Base-by-base conservation (phyloP, 2,113 vertebrate species). In the Asarcornis scutulata region DNA sequence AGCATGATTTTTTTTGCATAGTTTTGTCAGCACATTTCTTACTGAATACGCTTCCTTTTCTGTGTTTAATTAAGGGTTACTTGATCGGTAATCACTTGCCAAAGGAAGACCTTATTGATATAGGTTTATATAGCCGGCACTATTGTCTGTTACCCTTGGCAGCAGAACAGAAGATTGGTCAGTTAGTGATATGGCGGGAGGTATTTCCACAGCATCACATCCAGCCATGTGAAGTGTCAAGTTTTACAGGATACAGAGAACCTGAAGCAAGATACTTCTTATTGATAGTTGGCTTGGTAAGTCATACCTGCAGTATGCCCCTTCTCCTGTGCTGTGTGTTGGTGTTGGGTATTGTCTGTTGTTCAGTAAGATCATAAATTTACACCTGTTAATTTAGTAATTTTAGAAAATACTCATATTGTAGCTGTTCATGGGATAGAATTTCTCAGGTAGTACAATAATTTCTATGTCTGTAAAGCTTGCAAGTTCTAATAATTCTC, bases 111-210 rank as follows among this genome's bases (percentile, higher is more conserved):
- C 98, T 99, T 23, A 91, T 98, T 92, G 99, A 99, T 25, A 98
- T 99, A 77, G 98, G 98, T 64, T 95, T 98, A 48, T 99, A 99
- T 82, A 99, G 98, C 89, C 99, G 98, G 91, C 99, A 99, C 93
- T 98, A 99, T 88, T 98, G 99, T 71, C 98, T 99, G 64, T 97
- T 99, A 89, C 98, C 99, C 2, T 97, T 99, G 97, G 98, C 98
- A 32, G 98, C 98, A 3, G 98, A 98, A 85, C 98, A 98, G 94
- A 98, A 98, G 13, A 97, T 99, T 46, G 98, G 98, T 38, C 99
- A 99, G 96, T 93, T 99, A 88, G 98, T 99, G 92, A 97, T 99
- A 87, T 99, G 99, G 99, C 96, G 99, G 92, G 99, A 99, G 93
- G 99, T 99, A 38, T 99, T 99, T 91, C 99, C 98, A 7, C 98